Base-by-base conservation (phyloP, 2,113 vertebrate genomes). In the Aphyosemion australe region DNA sequence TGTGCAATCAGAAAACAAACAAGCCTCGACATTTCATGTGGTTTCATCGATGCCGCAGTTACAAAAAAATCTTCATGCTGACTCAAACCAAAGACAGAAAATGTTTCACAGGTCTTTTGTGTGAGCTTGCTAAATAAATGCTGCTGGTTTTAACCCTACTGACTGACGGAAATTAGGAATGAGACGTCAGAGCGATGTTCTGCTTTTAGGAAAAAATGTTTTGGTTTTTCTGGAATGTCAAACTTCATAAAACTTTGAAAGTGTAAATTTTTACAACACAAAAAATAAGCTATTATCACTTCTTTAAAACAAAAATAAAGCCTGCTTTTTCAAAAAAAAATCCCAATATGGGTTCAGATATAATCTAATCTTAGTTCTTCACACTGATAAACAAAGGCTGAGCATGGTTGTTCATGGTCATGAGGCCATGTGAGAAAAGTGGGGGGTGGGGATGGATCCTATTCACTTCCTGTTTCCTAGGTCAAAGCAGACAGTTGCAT, bases 1-100 rank as follows among this genome's bases (percentile, higher is more conserved):
- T 74, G 54, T 65, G 45, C 34, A 66, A 72, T 57, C 19, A 51
- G 34, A 72, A 74, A 73, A 73, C 55, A 74, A 74, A 73, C 26
- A 50, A 52, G 46, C 49, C 74, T 67, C 56, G 69, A 79, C 50
- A 73, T 67, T 87, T 76, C 42, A 80, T 79, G 76, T 78, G 74
- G 47, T 76, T 80, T 43, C 59, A 59, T n/a, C 37, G 39, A 43
- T n/a, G 49, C 43, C 21, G 39, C 15, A 39, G 26, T 12, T 14
- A 21, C 2, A 43, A 57, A 60, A 32, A 45, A 65, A 61, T 6
- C 41, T 64, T 66, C 46, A 51, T 60, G 66, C 78, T 62, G 66
- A 84, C 53, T 73, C 37, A 57, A 82, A 78, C 50, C 43, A 65
- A 61, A 57, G 20, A 60, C 5, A 12, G 3, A 58, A 72, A 80